Evolutionary conservation across 2,797 vertebrate genomes (phyloP).

Genomic region (Crypturellus tataupa): DNA sequence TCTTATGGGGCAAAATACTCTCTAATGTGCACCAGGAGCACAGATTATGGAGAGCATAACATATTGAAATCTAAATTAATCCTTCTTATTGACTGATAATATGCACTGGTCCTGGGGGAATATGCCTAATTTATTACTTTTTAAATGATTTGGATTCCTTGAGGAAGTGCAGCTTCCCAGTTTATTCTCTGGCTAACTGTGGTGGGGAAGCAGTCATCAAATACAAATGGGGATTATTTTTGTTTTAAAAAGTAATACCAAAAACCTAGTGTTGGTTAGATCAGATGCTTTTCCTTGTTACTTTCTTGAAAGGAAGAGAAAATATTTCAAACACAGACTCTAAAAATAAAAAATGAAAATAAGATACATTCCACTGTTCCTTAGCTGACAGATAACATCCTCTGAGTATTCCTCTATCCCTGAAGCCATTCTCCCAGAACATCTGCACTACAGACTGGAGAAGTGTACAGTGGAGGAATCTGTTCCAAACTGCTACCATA

Average conservation of each 20-base stretch:
- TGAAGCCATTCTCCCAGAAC: background rate
- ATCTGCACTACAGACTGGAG: background rate
- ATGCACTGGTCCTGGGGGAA: conserved; percentile 30
- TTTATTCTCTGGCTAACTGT: conserved; percentile 18
- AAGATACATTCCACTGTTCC: background rate
- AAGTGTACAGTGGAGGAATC: background rate
- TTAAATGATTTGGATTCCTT: conserved; percentile 56
- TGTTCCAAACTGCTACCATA: background rate
- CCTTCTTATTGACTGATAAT: conserved; percentile 64
- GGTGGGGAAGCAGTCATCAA: conserved; percentile 8
- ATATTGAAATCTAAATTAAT: conserved; percentile 71
- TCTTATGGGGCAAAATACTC: conserved; percentile 38
- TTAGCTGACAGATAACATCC: background rate
- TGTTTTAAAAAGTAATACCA: background rate
- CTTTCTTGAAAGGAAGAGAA: background rate
- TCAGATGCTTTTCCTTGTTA: background rate
- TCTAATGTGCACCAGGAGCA: conserved; percentile 58
- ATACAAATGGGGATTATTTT: conserved; percentile 14
- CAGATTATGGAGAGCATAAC: conserved; percentile 57
- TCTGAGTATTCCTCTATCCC: background rate
- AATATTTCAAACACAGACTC: background rate
- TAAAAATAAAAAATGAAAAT: background rate
- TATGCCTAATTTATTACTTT: conserved; percentile 68
- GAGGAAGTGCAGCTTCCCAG: conserved; percentile 6
- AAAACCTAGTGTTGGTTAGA: background rate